Evolutionary conservation across 2,113 vertebrate species (phyloP).

Genomic region (Hyaena hyaena): DNA sequence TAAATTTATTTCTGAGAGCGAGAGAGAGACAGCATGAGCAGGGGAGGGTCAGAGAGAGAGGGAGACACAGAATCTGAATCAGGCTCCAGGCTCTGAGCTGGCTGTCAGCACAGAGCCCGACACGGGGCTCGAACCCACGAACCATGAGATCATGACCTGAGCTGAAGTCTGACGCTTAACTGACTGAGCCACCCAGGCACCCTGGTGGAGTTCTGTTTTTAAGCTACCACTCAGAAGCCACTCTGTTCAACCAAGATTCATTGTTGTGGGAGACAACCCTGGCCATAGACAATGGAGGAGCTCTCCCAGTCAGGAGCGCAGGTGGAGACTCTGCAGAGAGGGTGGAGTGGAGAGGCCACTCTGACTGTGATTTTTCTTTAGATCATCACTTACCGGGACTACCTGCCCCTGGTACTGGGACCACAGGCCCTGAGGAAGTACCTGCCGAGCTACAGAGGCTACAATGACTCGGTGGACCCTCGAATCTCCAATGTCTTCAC

Average conservation of each 20-base stretch:
- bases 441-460: slow-evolving; percentile 86
- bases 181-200: too few species aligned
- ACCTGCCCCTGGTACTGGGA: slow-evolving; percentile 89
- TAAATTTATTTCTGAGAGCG: too few species aligned
- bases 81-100: too few species aligned
- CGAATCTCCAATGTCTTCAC: slow-evolving; percentile 92
- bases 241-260: neutral
- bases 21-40: too few species aligned
- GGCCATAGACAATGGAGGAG: neutral
- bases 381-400: slow-evolving; percentile 93
- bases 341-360: neutral
- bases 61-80: too few species aligned
- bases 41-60: too few species aligned
- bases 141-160: too few species aligned
- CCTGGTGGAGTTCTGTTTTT: neutral
- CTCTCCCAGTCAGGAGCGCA: neutral
- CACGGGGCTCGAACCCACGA: too few species aligned
- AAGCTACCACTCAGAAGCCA: neutral
- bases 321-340: neutral
- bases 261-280: neutral
- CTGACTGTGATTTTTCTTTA: slow-evolving; percentile 68
- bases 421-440: slow-evolving; percentile 33
- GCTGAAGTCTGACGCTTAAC: too few species aligned
- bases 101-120: too few species aligned
- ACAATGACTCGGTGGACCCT: slow-evolving; percentile 88